Percentiles rank a stretch among this genome's conserved stretches.
Conservation (phyloP, 2,888 invertebrate species). For the Disparrhopalites patrizii region DNA sequence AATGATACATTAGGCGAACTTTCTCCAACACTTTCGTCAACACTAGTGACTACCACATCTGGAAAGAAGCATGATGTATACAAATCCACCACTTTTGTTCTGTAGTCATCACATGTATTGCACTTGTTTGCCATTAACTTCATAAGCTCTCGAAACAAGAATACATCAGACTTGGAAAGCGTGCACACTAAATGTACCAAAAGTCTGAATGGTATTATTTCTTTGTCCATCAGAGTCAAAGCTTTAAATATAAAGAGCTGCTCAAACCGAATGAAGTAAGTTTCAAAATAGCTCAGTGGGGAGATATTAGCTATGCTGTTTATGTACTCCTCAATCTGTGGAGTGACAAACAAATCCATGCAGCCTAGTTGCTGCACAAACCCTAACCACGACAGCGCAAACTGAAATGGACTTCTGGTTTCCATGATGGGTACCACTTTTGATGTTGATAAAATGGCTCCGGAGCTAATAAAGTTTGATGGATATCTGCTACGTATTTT, state of each 20-base stretch:
- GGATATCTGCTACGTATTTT: conserved; percentile 19
- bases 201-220: neutral
- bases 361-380: conserved; percentile 14
- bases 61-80: conserved; percentile 26
- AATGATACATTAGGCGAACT: too few relatives aligned
- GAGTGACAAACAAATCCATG: neutral
- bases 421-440: conserved; percentile 4
- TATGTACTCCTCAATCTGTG: conserved; percentile 3
- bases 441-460: conserved; percentile 1
- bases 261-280: conserved; percentile 18
- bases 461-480: conserved; percentile 16
- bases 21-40: too few relatives aligned
- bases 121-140: conserved; percentile 2
- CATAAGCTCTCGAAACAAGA: conserved; percentile 2
- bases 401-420: conserved; percentile 20
- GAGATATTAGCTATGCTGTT: neutral
- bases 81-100: neutral
- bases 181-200: conserved; percentile 17
- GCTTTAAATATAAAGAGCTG: conserved; percentile 3
- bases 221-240: neutral
- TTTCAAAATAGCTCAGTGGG: conserved; percentile 14
- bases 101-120: neutral
- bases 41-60: too few relatives aligned
- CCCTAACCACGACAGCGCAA: conserved; percentile 4
- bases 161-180: conserved; percentile 9